Evolutionary conservation across 1,140 invertebrate genomes (phyloP).

Genomic region (Zaprionus vittiger): DNA sequence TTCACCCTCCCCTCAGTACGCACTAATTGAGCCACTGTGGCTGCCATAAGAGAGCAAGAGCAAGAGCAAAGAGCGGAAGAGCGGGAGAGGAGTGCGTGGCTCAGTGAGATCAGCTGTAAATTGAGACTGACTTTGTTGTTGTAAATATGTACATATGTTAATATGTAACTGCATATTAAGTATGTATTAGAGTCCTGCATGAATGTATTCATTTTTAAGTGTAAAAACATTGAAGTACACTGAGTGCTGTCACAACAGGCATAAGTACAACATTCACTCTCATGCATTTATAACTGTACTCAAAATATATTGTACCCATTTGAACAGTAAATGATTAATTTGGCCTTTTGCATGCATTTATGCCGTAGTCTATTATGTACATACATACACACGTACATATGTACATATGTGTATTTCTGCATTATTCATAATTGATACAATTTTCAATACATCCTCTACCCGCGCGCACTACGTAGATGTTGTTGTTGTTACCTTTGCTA

Average conservation of each 20-base stretch:
- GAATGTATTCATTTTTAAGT: too few species aligned
- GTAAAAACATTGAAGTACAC: too few species aligned
- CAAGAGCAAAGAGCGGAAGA: constrained; percentile 29
- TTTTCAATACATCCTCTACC: not conserved
- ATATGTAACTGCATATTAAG: not conserved
- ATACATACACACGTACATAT: not conserved
- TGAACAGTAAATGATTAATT: too few species aligned
- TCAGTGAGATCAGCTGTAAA: constrained; percentile 26
- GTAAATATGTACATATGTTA: constrained; percentile 1
- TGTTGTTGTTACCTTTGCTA: constrained; percentile 12
- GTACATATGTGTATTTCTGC: not conserved
- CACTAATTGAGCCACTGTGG: constrained; percentile 17
- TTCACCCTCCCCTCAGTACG: not conserved
- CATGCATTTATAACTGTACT: too few species aligned
- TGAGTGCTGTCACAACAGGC: too few species aligned
- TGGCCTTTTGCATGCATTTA: not conserved
- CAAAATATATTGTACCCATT: too few species aligned
- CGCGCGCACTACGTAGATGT: not conserved
- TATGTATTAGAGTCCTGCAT: not conserved
- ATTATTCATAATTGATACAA: not conserved
- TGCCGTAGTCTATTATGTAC: not conserved
- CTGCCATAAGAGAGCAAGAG: not conserved
- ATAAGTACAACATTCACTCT: too few species aligned
- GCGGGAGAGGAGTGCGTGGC: not conserved
- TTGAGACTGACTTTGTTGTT: constrained; percentile 9